Conservation (phyloP, 2,888 invertebrate species). For the Tortricodes alternella region DNA sequence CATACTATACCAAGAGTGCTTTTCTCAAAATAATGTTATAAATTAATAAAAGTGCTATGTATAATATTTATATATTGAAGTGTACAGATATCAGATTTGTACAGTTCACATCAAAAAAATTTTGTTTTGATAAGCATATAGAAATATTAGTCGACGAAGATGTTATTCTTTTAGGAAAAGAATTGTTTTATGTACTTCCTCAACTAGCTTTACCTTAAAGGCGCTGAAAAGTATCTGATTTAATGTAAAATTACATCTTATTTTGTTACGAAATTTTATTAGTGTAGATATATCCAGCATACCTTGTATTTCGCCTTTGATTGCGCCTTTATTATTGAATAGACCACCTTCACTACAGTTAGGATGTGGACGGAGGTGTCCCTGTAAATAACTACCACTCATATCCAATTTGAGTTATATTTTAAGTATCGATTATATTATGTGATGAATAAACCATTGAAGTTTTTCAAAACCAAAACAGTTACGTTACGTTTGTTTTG, state of each 20-base stretch:
- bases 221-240: conserved; percentile 31
- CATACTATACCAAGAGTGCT: conserved; percentile 68
- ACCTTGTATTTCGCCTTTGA: conserved; percentile 7
- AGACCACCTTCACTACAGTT: not conserved
- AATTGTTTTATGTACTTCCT: conserved; percentile 70
- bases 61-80: conserved; percentile 41
- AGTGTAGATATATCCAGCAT: conserved; percentile 11
- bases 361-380: not conserved
- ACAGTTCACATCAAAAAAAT: conserved; percentile 57
- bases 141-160: conserved; percentile 48
- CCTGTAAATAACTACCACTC: not conserved
- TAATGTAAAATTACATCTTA: conserved; percentile 11
- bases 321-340: conserved; percentile 12
- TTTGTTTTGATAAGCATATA: conserved; percentile 47
- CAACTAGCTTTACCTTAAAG: conserved; percentile 57
- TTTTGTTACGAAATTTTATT: conserved; percentile 26
- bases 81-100: conserved; percentile 52
- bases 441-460: conserved; percentile 80
- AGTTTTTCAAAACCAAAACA: conserved; percentile 59
- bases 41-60: conserved; percentile 55
- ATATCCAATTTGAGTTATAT: conserved; percentile 21
- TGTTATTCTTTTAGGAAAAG: conserved; percentile 81
- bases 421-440: conserved; percentile 41
- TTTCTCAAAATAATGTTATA: conserved; percentile 64
- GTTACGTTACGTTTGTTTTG: conserved; percentile 39